Evolutionary conservation across 2,113 vertebrate species (phyloP), one percentile per base, ranked within the genome.

Genomic region (Lonchura striata): DNA sequence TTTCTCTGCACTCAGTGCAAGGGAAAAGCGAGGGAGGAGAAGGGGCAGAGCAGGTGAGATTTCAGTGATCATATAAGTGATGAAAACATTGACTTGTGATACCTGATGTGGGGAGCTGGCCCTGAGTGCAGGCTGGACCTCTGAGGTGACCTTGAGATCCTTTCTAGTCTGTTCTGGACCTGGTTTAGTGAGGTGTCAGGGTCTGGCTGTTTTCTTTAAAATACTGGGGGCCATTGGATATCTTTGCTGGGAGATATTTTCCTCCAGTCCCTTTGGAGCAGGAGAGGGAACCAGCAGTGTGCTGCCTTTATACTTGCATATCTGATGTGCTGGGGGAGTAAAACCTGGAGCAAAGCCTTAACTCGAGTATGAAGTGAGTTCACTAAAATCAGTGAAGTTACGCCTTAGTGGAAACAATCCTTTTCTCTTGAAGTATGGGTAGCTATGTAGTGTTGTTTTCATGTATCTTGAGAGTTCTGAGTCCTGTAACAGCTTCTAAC

Each of bases 321-420:
- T 16, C 49, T 0, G 7, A 14, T 86, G 30, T 0, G 0, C 24
- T 79, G 27, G 17, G 15, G 0, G 2, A 65, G 28, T 13, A 59
- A 35, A 59, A 59, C 53, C 69, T 75, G 31, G 61, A 82, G 69
- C 52, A 63, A 30, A 66, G 47, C 35, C 30, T 52, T 15, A 5
- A 9, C 53, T 60, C 33, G 15, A 0, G 5, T n/a, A 21, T 0
- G 71, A 49, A 53, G 5, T 69, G 63, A 78, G 30, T 27, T 79
- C 37, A 19, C 7, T 90, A n/a, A 52, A 81, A 69, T 84, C 33
- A 13, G 52, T 68, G 24, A 42, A 89, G 69, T 78, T 44, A 19
- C 5, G 10, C 39, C 41, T 35, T 39, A 37, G 37, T 42, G 53
- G 54, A 85, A 71, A 33, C 14, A 71, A 30, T n/a, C 15, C 25